Evolutionary conservation across 2,113 vertebrate species (phyloP).

Genomic region (Cyphomyrus discorhynchus): DNA sequence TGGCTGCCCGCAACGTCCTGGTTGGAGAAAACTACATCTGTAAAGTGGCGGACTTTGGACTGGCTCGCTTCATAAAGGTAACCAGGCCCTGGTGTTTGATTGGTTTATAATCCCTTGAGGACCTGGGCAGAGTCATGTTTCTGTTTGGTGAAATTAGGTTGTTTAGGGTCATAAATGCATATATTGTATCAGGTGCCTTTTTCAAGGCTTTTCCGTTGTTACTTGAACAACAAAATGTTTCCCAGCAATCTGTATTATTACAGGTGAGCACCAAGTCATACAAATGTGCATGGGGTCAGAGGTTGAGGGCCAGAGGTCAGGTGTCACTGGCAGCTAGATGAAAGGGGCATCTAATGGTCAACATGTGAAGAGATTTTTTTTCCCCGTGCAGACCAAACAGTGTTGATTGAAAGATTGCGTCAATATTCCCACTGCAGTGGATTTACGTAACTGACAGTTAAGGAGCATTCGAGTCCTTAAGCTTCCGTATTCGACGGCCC

Average conservation of each 20-base stretch:
- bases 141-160: neutral
- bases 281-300: neutral
- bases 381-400: neutral
- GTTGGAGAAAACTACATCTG: constrained; percentile 69
- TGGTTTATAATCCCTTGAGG: neutral
- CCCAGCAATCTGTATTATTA: neutral
- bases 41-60: constrained; percentile 79
- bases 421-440: neutral
- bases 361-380: neutral
- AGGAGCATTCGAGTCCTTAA: neutral
- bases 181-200: neutral
- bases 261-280: neutral
- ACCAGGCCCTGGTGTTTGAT: neutral
- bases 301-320: neutral
- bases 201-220: neutral
- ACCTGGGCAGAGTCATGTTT: neutral
- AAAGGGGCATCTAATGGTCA: neutral
- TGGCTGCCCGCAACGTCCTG: constrained; percentile 76
- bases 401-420: neutral
- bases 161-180: neutral
- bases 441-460: neutral
- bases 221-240: neutral
- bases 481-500: neutral
- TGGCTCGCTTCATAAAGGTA: constrained; percentile 74
- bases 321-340: neutral